Percentiles rank a stretch among this genome's conserved stretches.
These are phyloP conservation scores for Labia minor DNA, from an alignment of 2,888 invertebrate species.

Conservation along the genomic window DNA sequence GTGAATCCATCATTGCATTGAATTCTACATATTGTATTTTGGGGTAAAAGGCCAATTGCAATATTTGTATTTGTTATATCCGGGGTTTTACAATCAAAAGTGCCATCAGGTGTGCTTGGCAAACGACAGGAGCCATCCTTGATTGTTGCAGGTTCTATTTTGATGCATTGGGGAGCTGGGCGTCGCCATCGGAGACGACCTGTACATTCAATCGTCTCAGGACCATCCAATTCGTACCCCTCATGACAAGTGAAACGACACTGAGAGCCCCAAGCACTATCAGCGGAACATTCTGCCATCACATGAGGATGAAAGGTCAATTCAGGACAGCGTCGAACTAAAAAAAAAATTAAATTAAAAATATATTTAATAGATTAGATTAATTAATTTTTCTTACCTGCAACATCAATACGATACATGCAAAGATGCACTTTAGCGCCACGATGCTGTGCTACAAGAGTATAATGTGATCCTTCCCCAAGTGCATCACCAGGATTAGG, in stretches of 20 bases:
- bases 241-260: neutral
- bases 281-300: neutral
- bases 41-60: neutral
- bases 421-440: neutral
- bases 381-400: no score
- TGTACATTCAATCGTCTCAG: neutral
- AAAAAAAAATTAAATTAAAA: neutral
- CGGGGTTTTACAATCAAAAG: neutral
- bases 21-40: neutral
- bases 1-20: neutral
- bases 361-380: neutral
- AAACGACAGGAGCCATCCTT: neutral
- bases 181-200: neutral
- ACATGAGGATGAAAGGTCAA: neutral
- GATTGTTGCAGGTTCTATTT: neutral
- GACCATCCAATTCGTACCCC: neutral
- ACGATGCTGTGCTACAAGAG: neutral
- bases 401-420: slow-evolving; percentile 1
- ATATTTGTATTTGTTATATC: neutral
- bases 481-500: neutral
- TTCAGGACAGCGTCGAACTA: neutral
- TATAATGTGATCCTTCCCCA: neutral
- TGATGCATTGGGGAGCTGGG: neutral
- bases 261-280: neutral
- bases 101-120: neutral